Base-by-base conservation (phyloP, 2,113 vertebrate genomes). In the Tringa solitaria region DNA sequence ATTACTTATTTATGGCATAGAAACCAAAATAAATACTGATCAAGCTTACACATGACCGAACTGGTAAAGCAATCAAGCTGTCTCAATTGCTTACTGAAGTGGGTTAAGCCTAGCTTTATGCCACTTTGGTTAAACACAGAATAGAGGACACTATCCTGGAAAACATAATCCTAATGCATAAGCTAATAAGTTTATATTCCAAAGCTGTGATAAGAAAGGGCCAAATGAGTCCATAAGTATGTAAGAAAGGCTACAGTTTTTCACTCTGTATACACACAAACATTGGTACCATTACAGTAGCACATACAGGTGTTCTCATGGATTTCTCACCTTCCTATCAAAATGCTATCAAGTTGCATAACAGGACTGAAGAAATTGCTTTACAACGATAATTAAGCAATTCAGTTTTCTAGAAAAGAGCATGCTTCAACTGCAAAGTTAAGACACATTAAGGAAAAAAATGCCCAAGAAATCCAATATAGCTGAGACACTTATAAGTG, bases 251-350 rank as follows among this genome's bases (percentile, higher is more conserved):
- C 18, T 59, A 6, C 33, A 50, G 46, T 32, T 72, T 73, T 45
- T 41, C 28, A 50, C n/a, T 32, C 32, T 37, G 16, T 15, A n/a
- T 18, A 51, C n/a, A 70, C n/a, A 84, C 22, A 37, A 56, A 64
- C 22, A 53, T 13, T 19, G 48, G 7, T 4, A 72, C 26, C 5
- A 8, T 4, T 22, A 39, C 56, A 41, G 3, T 8, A 59, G 12
- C 18, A 8, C 50, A 53, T 4, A 24, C 0, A 33, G 5, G 21
- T 33, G 2, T 61, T 35, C 7, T 67, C 1, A 2, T 3, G 4
- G 21, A 22, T 22, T 78, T 50, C 32, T 63, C 32, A 39, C 51
- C n/a, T 70, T 45, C 20, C 27, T 4, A 70, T 0, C 22, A 46
- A 78, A 18, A 56, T 64, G 7, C 14, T 69, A 37, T 23, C 21